Conservation (phyloP, 2,797 vertebrate genomes). For the Pangasius mekongensis region DNA sequence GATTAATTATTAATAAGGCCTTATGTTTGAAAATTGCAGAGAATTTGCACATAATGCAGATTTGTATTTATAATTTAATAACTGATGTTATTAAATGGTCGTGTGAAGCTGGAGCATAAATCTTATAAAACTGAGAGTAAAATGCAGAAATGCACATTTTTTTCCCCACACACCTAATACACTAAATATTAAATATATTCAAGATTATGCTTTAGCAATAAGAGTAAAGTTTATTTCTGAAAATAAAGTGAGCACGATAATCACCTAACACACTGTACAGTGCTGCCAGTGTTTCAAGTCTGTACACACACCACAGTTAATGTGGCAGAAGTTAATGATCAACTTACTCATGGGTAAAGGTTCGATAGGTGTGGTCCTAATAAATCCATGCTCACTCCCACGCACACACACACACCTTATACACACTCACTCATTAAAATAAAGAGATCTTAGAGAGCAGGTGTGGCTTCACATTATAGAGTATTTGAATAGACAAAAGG, state of each 20-base stretch:
- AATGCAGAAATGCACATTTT: neutral
- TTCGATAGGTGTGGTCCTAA: slow-evolving; percentile 48
- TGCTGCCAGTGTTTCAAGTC: neutral
- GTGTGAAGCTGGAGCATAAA: neutral
- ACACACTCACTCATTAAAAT: neutral
- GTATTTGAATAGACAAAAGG: neutral
- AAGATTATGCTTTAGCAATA: neutral
- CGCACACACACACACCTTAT: too few relatives aligned
- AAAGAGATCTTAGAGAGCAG: neutral
- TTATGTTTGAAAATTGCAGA: neutral
- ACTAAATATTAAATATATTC: neutral
- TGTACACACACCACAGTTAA: slow-evolving; percentile 21
- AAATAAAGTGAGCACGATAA: neutral
- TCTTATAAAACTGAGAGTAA: slow-evolving; percentile 2
- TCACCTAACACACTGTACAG: neutral
- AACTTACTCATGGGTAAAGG: slow-evolving; percentile 58
- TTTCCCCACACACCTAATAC: neutral
- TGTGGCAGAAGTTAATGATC: slow-evolving; percentile 66
- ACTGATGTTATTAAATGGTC: neutral
- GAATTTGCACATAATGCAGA: neutral
- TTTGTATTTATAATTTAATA: neutral
- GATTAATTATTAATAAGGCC: neutral
- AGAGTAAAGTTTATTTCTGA: neutral
- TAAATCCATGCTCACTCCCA: slow-evolving; percentile 27
- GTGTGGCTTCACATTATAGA: neutral